phyloP scores from a whole-genome alignment of 2,797 vertebrate genomes.

The Enteromius treurensis region DNA sequence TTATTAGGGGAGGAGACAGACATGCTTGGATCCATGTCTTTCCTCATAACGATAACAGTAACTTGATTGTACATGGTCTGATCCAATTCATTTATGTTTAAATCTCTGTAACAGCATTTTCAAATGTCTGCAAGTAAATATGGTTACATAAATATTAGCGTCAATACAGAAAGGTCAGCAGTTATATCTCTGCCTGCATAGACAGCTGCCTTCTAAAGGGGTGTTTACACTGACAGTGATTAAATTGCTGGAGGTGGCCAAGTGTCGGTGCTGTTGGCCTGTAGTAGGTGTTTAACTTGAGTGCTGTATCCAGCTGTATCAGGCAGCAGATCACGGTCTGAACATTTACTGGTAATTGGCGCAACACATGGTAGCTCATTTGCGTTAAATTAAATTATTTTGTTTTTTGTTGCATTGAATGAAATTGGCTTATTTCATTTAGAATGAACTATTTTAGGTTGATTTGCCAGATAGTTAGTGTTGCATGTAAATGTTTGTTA shows the following conservation, averaged over 20 bases:
- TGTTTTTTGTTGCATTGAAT: not conserved
- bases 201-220: not conserved
- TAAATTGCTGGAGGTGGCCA: not conserved
- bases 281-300: not conserved
- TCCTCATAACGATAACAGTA: constrained; percentile 51
- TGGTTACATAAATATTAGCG: constrained; percentile 14
- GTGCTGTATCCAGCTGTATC: not conserved
- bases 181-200: constrained; percentile 1
- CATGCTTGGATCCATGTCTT: constrained; percentile 51
- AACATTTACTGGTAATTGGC: not conserved
- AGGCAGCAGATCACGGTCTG: not conserved
- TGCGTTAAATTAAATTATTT: not conserved
- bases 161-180: constrained; percentile 28
- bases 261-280: not conserved
- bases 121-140: constrained; percentile 37
- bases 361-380: not conserved
- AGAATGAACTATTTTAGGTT: not conserved
- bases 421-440: not conserved
- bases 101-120: constrained; percentile 43
- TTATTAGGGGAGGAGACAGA: constrained; percentile 50
- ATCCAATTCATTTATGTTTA: constrained; percentile 46
- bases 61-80: constrained; percentile 44
- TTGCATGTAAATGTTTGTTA: not conserved
- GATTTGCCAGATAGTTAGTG: not conserved
- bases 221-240: constrained; percentile 23